A percentile compares a stretch with the other conserved stretches of the same genome.
phyloP scores from a whole-genome alignment of 1,140 invertebrate genomes.

The Nasonia vitripennis region DNA sequence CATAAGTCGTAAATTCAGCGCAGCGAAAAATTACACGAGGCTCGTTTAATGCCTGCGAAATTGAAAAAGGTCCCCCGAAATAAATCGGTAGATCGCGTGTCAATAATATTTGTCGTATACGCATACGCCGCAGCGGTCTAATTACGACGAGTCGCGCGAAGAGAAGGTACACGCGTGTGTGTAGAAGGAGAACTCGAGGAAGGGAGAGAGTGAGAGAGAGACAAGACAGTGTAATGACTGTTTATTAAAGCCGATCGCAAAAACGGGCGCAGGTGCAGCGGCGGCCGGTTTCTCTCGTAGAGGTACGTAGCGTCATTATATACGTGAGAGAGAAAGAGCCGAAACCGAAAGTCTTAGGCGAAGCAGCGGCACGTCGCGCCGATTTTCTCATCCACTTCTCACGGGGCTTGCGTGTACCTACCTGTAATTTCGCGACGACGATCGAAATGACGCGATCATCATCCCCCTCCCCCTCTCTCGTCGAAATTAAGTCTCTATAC shows the following conservation, averaged over 20 bases:
- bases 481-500: neutral
- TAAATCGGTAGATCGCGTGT: slow-evolving; percentile 39
- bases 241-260: slow-evolving; percentile 62
- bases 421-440: slow-evolving; percentile 29
- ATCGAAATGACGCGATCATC: neutral
- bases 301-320: slow-evolving; percentile 3
- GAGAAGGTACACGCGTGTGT: neutral
- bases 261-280: slow-evolving; percentile 57
- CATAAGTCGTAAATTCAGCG: too few species aligned
- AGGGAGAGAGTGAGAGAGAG: neutral
- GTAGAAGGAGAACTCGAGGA: neutral
- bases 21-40: neutral
- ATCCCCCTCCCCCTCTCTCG: neutral
- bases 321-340: neutral
- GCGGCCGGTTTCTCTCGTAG: slow-evolving; percentile 23
- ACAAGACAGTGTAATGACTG: slow-evolving; percentile 55
- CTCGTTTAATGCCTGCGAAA: neutral
- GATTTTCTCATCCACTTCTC: slow-evolving; percentile 31
- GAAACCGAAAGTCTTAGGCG: slow-evolving; percentile 34
- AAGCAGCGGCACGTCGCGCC: slow-evolving; percentile 12
- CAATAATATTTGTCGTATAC: slow-evolving; percentile 50
- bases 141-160: slow-evolving; percentile 10
- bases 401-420: neutral
- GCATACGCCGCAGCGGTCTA: neutral
- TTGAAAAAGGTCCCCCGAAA: neutral